These are phyloP conservation scores for Falco punctatus DNA, from an alignment of 2,113 vertebrate species.

Conservation along the genomic window DNA sequence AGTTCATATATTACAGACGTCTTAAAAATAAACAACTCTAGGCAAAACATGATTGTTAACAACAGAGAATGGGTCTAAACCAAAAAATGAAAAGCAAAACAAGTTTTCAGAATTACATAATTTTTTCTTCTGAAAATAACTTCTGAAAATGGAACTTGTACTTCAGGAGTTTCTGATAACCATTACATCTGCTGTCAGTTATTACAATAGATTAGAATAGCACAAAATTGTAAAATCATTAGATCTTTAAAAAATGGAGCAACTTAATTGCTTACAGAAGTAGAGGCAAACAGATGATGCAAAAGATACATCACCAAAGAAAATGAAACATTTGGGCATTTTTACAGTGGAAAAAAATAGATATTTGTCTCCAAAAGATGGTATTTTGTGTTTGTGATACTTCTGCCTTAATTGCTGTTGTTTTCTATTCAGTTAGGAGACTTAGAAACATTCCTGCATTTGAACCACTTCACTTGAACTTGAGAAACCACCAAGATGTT, in stretches of 20 bases:
- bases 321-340: background rate
- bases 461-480: background rate
- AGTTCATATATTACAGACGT: background rate
- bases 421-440: background rate
- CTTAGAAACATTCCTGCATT: background rate
- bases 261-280: background rate
- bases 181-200: background rate
- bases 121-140: background rate
- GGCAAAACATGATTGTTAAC: background rate
- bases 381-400: background rate
- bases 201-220: background rate
- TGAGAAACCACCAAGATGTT: background rate
- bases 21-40: background rate
- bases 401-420: background rate
- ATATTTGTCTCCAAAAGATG: background rate
- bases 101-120: background rate
- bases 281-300: background rate
- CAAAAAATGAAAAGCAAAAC: background rate
- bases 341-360: background rate
- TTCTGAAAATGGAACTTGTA: background rate
- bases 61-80: background rate
- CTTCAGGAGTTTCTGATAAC: background rate
- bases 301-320: background rate
- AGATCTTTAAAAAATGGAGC: background rate
- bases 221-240: background rate